Base-by-base conservation (phyloP, 2,888 invertebrate genomes). In the Nasonovia ribisnigri region DNA sequence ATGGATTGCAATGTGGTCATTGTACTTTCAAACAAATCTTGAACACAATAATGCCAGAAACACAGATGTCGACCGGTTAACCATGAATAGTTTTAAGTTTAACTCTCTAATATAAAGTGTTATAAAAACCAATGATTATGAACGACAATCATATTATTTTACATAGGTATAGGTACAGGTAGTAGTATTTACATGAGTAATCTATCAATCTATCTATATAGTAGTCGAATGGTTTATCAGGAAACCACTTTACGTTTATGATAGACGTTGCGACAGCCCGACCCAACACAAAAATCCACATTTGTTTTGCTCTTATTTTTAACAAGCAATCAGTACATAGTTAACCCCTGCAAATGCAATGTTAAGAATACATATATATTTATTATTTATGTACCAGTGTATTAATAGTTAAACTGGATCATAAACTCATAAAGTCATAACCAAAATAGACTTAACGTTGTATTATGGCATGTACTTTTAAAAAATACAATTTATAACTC, bases 161-260 rank as follows among this genome's bases (percentile, higher is more conserved):
- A 77, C 20, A 67, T 26, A 77, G 20, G 51, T 5, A 57, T 26
- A 51, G n/a, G n/a, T 16, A 51, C n/a, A n/a, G n/a, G n/a, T n/a
- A 16, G 16, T 20, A 51, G 51, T 57, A 57, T 57, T 54, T 54
- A 54, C 20, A 54, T 20, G 5, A 24, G 54, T 54, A 20, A 5
- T 54, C 54, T 54, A 54, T 24, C 54, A 20, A 54, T 54, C 5
- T 54, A 54, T 20, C 20, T 54, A 54, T 20, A 20, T 20, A 54
- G 20, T 54, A 20, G 3, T 54, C 5, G 4, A 24, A 54, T 20
- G n/a, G n/a, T 67, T 67, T 67, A 67, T 67, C 67, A 16, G n/a
- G 67, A 67, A 67, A 67, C n/a, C 67, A n/a, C n/a, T 67, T n/a
- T 67, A 67, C 67, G n/a, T n/a, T 67, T 67, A n/a, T 67, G 16